Conservation (phyloP, 2,113 vertebrate species). For the Orientallactaga bullata region DNA sequence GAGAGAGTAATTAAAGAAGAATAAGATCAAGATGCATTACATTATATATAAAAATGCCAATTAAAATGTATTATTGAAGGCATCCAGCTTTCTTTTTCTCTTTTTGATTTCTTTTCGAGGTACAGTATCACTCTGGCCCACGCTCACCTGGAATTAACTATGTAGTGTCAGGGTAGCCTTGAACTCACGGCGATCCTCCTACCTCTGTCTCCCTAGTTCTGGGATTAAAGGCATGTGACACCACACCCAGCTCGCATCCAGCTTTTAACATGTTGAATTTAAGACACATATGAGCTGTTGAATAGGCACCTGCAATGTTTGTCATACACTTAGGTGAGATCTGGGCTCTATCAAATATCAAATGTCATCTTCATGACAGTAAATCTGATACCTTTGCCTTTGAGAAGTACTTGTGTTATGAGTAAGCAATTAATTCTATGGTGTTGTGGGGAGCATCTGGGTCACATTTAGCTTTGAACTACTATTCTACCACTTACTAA, state of each 20-base stretch:
- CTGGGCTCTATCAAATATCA: not conserved
- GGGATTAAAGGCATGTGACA: too few relatives aligned
- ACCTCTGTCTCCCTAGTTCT: too few relatives aligned
- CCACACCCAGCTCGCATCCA: too few relatives aligned
- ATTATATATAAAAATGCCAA: too few relatives aligned
- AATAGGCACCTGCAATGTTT: not conserved
- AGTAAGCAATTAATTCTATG: not conserved
- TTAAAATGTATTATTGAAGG: too few relatives aligned
- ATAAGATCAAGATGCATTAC: too few relatives aligned
- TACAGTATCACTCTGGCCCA: too few relatives aligned
- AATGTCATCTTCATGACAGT: not conserved
- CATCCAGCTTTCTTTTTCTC: not conserved
- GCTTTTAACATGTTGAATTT: not conserved
- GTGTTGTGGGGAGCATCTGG: not conserved
- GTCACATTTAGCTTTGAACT: constrained; percentile 11
- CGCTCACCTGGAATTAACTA: too few relatives aligned
- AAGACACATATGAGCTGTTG: not conserved
- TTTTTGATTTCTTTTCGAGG: too few relatives aligned
- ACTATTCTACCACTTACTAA: not conserved
- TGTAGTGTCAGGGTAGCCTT: too few relatives aligned
- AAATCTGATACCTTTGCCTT: constrained; percentile 11
- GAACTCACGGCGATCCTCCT: too few relatives aligned
- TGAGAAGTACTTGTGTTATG: constrained; percentile 34
- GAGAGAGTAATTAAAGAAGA: too few relatives aligned
- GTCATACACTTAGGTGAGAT: not conserved